Evolutionary conservation across 2,113 vertebrate species (phyloP), one percentile per base, ranked within the genome.

Genomic region (Dascyllus trimaculatus): DNA sequence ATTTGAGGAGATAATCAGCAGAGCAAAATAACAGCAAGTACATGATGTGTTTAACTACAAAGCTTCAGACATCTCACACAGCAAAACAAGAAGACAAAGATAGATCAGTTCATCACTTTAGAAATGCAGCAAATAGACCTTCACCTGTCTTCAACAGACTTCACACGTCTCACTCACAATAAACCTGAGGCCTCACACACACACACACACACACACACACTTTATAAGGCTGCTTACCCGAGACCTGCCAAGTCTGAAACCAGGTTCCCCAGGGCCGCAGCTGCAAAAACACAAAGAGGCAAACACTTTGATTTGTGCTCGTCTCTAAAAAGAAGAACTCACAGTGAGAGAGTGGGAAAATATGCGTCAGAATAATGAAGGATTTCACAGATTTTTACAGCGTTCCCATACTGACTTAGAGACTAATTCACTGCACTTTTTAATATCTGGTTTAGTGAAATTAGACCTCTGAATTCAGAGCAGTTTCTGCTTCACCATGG

Each of bases 181-280:
- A 24, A 77, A 79, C 0, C 13, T 2, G 15, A 59, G 6, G 2
- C 43, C 38, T 15, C 43, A 24, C 61, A 54, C 43, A 68, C 1
- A 0, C 17, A n/a, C 43, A 24, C 61, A 54, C n/a, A n/a, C n/a
- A n/a, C n/a, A n/a, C n/a, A n/a, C 43, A 68, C 1, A 0, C 17
- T 17, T 48, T 15, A 2, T 0, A 1, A 6, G 21, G 38, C 43
- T 21, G 19, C 97, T 94, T 95, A 99, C 98, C 98, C 97, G 58
- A 99, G 96, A 90, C 98, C 98, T 32, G 98, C 98, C 94, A 99
- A 88, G 88, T 99, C 98, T 43, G 98, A 99, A 21, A 99, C 96
- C 92, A 99, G 95, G 93, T 99, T 99, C 93, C 98, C 98, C 90
- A 97, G 90, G 81, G 98, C 98, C 5, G 97, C 97, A 85, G 97